Evolutionary conservation across 2,797 vertebrate species (phyloP), one percentile per base, ranked within the genome.

Genomic region (Melanotaenia nigrans): DNA sequence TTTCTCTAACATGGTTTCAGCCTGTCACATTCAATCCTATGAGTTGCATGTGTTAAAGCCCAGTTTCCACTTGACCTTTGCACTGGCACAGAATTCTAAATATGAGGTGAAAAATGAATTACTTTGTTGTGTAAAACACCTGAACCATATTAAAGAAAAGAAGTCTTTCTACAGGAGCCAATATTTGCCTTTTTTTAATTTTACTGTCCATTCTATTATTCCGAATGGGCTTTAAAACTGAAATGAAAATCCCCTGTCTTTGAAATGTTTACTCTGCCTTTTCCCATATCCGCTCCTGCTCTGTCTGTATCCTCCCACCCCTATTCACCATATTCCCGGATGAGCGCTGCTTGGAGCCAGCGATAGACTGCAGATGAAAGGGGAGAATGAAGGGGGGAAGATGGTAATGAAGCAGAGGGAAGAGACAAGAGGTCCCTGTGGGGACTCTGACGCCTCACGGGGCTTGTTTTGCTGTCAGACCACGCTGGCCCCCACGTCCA

Each of bases 281-380:
- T 93, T 91, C 87, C 90, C 86, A 90, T 86, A 93, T 93, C 93
- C 90, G 82, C 81, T 90, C 79, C 61, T 51, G n/a, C 71, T 87
- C 79, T 14, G 65, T 84, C 75, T 82, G 79, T 59, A 69, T 87
- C 80, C 88, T 89, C 90, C 88, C 86, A 77, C 89, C 85, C 78
- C 62, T 76, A 68, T 86, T 89, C 88, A 69, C 72, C 77, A 80
- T 89, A 86, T 88, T 92, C 92, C 90, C 88, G 85, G 89, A 91
- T 85, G 78, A 56, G 57, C 85, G 84, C 77, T 38, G 85, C 85
- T 86, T 76, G 79, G 87, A 88, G 86, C 90, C 87, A 90, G 86
- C 69, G 77, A 86, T 85, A 78, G 85, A 86, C 86, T 72, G 66
- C 80, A 92, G 88, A 93, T 94, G 90, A 93, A 92, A 92, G 90